Evolutionary conservation across 2,888 invertebrate species (phyloP).

Genomic region (Callimorpha dominula): DNA sequence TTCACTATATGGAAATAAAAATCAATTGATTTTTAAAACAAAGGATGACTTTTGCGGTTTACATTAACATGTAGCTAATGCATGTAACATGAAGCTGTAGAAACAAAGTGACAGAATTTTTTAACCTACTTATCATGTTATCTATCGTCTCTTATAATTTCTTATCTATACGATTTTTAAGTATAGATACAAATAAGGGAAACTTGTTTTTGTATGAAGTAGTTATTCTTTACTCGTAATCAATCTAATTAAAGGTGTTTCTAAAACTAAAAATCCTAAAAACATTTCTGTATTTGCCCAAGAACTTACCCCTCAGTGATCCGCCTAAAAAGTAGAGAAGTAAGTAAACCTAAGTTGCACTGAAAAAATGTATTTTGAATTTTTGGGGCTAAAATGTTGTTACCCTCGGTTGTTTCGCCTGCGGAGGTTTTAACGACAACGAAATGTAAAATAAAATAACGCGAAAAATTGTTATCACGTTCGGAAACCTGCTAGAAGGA

Average conservation of each 20-base stretch:
- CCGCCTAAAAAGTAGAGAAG: neutral
- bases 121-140: too few relatives aligned
- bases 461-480: neutral
- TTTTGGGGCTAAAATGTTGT: neutral
- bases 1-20: neutral
- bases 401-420: neutral
- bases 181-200: too few relatives aligned
- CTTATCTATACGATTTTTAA: too few relatives aligned
- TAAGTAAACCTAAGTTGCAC: neutral
- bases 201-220: too few relatives aligned
- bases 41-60: neutral
- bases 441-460: neutral
- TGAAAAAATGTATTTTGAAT: neutral
- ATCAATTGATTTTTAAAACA: neutral
- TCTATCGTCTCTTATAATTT: too few relatives aligned
- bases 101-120: neutral
- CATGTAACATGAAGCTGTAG: neutral
- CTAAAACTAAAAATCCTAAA: neutral
- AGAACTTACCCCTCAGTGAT: neutral
- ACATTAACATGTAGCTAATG: neutral
- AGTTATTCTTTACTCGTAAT: neutral
- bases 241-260: neutral
- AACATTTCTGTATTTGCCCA: neutral
- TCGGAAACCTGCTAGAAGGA: neutral
- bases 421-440: neutral